Evolutionary conservation across 2,113 vertebrate genomes (phyloP), one percentile per base, ranked within the genome.

Genomic region (Callospermophilus lateralis): DNA sequence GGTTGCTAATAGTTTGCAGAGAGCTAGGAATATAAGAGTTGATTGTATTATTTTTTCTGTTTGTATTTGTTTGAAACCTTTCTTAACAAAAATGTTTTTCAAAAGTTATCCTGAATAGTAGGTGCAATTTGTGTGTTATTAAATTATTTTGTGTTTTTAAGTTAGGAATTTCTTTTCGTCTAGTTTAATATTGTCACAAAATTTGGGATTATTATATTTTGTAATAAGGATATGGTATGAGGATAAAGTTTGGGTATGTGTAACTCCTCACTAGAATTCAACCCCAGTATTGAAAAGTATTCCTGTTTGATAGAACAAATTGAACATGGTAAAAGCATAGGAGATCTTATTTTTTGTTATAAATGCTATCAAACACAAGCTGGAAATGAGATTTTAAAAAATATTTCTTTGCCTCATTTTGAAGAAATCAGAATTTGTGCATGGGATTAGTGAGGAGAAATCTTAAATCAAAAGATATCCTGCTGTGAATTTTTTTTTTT

Each of bases 1-100:
- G 83, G 4, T 94, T 89, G 26, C 19, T 97, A 58, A 84, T 92
- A 86, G n/a, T 95, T 86, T 79, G 42, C 61, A 89, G 88, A 97
- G 37, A 42, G 42, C 73, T 96, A 22, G 26, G 26, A 84, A 81
- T 80, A 26, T 89, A 80, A n/a, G 13, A 32, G 17, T 84, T 94
- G 24, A 72, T 83, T 63, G 10, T 83, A 61, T 84, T 68, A 30
- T 91, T 90, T 83, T 51, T 87, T 86, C 17, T 51, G 6, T 84
- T 93, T 94, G 15, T 91, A 9, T 79, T 28, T 93, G 20, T 84
- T 78, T 78, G 55, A 74, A 83, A 85, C 68, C 77, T 92, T 94
- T 17, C 30, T 89, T 84, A 90, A 73, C 28, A 86, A 91, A 96
- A 92, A 79, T 16, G 2, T 68, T 90, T 94, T 96, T 72, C 37